phyloP scores from a whole-genome alignment of 2,113 vertebrate species.

The Tonatia bakeri region DNA sequence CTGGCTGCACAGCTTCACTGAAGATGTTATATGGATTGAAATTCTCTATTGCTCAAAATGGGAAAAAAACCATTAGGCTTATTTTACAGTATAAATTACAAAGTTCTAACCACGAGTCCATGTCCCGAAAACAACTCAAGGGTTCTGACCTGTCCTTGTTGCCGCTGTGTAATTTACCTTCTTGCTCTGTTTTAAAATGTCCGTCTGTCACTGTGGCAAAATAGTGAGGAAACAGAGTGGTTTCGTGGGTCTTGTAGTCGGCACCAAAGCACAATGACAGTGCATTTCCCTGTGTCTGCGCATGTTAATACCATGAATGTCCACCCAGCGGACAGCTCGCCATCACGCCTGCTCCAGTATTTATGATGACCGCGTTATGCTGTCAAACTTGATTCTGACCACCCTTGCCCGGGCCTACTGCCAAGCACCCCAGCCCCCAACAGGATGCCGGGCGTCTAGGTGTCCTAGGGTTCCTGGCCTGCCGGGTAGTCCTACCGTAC shows the following conservation, averaged over 20 bases:
- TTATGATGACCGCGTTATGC: neutral
- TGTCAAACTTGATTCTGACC: neutral
- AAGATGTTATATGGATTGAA: neutral
- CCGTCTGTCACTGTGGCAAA: neutral
- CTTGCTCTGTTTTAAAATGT: neutral
- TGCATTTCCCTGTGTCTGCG: neutral
- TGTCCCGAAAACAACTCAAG: conserved; percentile 1
- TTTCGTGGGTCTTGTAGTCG: neutral
- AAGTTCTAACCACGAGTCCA: neutral
- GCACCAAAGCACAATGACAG: neutral
- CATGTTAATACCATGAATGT: neutral
- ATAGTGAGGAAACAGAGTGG: neutral
- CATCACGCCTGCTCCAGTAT: neutral
- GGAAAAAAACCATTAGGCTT: neutral
- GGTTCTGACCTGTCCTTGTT: neutral
- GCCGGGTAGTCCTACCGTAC: neutral
- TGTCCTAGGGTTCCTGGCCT: neutral
- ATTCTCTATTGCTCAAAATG: neutral
- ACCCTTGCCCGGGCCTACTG: neutral
- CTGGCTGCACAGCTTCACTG: neutral
- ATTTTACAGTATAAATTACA: neutral
- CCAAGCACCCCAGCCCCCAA: neutral
- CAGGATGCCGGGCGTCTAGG: too few relatives aligned
- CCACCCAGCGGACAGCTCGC: neutral
- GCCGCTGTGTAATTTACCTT: neutral